These are phyloP conservation scores for Naja naja DNA, from an alignment of 2,113 vertebrate species.

Conservation along the genomic window DNA sequence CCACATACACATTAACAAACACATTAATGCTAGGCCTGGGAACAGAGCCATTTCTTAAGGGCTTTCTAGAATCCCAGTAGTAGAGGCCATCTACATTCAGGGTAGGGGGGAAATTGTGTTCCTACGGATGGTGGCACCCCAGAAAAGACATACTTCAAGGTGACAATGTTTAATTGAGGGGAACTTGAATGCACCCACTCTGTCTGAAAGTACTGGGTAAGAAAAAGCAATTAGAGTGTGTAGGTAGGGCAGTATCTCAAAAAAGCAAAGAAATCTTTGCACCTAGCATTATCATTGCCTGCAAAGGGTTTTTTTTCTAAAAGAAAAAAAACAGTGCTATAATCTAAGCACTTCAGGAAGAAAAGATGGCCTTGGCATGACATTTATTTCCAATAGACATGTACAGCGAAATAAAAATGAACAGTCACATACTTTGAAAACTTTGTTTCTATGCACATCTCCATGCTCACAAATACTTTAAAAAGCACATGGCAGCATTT, in stretches of 20 bases:
- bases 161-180: background rate
- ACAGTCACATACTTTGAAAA: background rate
- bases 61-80: background rate
- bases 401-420: background rate
- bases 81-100: background rate
- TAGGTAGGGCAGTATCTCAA: background rate
- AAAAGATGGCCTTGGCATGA: background rate
- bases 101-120: background rate
- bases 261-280: background rate
- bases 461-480: background rate
- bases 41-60: background rate
- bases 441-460: background rate
- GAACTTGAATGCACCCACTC: background rate
- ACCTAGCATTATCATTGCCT: background rate
- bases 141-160: background rate
- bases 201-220: background rate
- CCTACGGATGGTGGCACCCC: background rate
- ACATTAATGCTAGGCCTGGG: background rate
- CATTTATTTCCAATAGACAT: background rate
- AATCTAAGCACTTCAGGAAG: background rate
- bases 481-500: background rate
- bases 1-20: background rate
- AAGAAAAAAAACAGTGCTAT: background rate
- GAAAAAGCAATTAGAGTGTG: background rate
- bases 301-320: background rate